Evolutionary conservation across 2,113 vertebrate genomes (phyloP).

Genomic region (Psettodes erumei): DNA sequence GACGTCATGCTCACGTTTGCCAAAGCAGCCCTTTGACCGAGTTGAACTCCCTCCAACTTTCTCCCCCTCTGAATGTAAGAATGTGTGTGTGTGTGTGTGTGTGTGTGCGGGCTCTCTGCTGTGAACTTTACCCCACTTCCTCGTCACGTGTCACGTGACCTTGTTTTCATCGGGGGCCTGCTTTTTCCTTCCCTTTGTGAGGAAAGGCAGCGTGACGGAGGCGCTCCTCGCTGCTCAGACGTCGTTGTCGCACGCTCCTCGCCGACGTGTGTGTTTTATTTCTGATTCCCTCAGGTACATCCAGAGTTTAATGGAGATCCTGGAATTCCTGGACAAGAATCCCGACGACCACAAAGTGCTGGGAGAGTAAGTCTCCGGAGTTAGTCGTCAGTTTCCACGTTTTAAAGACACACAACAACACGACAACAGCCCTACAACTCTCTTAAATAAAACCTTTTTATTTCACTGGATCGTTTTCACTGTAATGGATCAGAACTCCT

Average conservation of each 20-base stretch:
- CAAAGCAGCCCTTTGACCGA: constrained; percentile 42
- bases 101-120: constrained; percentile 1
- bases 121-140: constrained; percentile 78
- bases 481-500: neutral
- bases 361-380: constrained; percentile 86
- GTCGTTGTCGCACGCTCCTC: no score
- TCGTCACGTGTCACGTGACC: constrained; percentile 31
- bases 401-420: no score
- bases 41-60: constrained; percentile 48
- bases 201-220: neutral
- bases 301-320: constrained; percentile 95
- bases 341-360: constrained; percentile 89
- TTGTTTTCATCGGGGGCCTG: constrained; percentile 6
- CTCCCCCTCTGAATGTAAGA: no score
- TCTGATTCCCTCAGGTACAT: constrained; percentile 85
- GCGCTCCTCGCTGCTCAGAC: no score
- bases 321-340: constrained; percentile 90
- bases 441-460: no score
- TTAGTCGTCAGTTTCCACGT: neutral
- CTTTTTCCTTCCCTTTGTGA: constrained; percentile 2
- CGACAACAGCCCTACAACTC: no score
- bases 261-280: neutral
- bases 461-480: neutral
- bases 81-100: no score
- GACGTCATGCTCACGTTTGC: constrained; percentile 13